phyloP scores from a whole-genome alignment of 2,797 vertebrate genomes.

The Acanthis flammea region DNA sequence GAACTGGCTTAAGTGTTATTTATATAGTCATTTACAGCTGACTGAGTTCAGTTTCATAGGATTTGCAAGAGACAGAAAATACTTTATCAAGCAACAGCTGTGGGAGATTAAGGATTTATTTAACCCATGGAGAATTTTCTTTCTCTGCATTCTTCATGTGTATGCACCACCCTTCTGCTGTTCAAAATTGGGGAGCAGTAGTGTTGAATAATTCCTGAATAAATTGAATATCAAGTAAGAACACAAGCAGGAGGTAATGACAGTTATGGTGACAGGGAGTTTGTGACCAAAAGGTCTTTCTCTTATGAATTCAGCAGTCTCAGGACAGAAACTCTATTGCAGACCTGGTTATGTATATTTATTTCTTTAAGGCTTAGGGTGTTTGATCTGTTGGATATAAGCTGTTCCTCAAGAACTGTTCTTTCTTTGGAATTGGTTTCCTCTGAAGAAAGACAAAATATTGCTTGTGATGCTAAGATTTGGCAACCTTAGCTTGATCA shows the following conservation, averaged over 20 bases:
- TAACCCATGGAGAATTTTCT: constrained; percentile 23
- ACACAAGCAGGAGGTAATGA: background rate
- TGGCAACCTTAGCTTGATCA: background rate
- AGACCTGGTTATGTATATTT: background rate
- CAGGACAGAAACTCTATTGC: background rate
- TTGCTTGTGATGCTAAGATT: background rate
- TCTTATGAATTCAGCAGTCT: background rate
- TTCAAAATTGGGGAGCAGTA: background rate
- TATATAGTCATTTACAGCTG: constrained; percentile 32
- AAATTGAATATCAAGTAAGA: background rate
- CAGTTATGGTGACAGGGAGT: background rate
- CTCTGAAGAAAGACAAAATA: background rate
- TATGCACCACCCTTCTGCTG: background rate
- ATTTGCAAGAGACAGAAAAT: constrained; percentile 19
- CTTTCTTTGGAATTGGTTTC: background rate
- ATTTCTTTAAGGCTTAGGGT: background rate
- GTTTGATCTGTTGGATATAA: background rate
- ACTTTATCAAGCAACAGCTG: constrained; percentile 8
- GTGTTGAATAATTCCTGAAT: background rate
- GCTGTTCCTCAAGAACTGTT: background rate
- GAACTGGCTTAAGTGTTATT: constrained; percentile 30
- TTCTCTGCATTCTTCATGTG: background rate
- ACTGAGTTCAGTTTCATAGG: constrained; percentile 24
- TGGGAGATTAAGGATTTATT: constrained; percentile 15
- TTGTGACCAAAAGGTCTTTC: background rate